These are phyloP conservation scores for Aromia moschata DNA, from an alignment of 2,888 invertebrate species.

Conservation along the genomic window DNA sequence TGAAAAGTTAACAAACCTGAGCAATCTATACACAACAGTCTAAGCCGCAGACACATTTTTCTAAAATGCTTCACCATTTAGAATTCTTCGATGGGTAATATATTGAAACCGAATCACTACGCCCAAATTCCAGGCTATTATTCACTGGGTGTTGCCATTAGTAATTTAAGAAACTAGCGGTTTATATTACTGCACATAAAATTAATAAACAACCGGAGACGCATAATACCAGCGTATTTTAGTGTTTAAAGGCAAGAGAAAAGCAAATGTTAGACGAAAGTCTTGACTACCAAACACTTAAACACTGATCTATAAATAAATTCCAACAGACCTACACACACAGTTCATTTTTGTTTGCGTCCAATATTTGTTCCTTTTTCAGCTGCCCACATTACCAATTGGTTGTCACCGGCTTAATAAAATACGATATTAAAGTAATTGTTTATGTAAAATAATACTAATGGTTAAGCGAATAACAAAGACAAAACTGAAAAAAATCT, in stretches of 20 bases:
- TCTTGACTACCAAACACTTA: slow-evolving; percentile 43
- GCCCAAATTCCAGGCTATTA: slow-evolving; percentile 5
- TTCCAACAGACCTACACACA: slow-evolving; percentile 57
- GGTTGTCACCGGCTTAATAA: slow-evolving; percentile 28
- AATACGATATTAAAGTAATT: background rate
- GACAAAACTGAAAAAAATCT: too few relatives aligned
- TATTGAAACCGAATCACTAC: slow-evolving; percentile 1
- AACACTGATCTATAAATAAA: slow-evolving; percentile 59
- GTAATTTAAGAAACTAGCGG: slow-evolving; percentile 12
- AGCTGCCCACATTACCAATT: slow-evolving; percentile 48
- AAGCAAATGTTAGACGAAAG: slow-evolving; percentile 31
- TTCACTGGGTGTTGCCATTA: slow-evolving; percentile 2
- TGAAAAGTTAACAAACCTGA: slow-evolving; percentile 66
- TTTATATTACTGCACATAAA: slow-evolving; percentile 20
- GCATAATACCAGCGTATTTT: slow-evolving; percentile 15
- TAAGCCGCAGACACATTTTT: slow-evolving; percentile 65
- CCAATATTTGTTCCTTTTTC: slow-evolving; percentile 47
- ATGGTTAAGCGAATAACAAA: background rate
- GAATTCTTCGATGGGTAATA: slow-evolving; percentile 1
- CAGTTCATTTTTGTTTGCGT: slow-evolving; percentile 54
- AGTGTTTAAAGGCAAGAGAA: slow-evolving; percentile 23
- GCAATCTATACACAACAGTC: slow-evolving; percentile 67
- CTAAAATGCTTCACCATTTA: slow-evolving; percentile 54
- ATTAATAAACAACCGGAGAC: slow-evolving; percentile 9
- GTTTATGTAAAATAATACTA: slow-evolving; percentile 2